Evolutionary conservation across 1,140 invertebrate species (phyloP), one percentile per base, ranked within the genome.

Genomic region (Steinernema khuongi): DNA sequence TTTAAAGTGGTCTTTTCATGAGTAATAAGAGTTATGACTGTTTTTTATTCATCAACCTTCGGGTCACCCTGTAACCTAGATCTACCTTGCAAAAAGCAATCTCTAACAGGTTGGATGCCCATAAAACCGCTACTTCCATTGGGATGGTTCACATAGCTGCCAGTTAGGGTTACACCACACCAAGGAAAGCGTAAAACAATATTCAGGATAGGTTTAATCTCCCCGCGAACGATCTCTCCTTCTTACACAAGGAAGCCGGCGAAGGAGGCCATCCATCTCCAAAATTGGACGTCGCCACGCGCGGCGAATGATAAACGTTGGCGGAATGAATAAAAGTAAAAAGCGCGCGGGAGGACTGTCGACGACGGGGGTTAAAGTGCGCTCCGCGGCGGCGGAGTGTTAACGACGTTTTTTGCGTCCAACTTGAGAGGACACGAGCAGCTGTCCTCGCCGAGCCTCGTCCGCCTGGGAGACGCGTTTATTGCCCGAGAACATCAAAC

Each of bases 341-440:
- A 41, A 7, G 36, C 36, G 36, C 36, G 36, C 36, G 36, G n/a
- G n/a, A 41, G 36, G n/a, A 41, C 36, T n/a, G 36, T 41, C 36
- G 36, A 41, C 36, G 36, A 41, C n/a, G 36, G 7, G 7, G 7
- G 36, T 11, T 7, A n/a, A 41, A 41, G 50, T 22, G 50, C 50
- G 50, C 14, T 4, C 14, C 50, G 11, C 50, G 50, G 26, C 22
- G 14, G 50, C 14, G n/a, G n/a, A 60, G 50, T 60, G 50, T 60
- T 60, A 60, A 26, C 50, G 50, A 60, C 11, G 50, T 60, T 60
- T 60, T 60, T 60, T 41, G 36, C n/a, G 36, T 41, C 36, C n/a
- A n/a, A n/a, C n/a, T n/a, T n/a, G 50, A 14, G 50, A 14, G 50
- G 19, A 60, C 22, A 22, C 7, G 50, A 26, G 50, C 50, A 26